A percentile compares a stretch with the other conserved stretches of the same genome.
Conservation (phyloP, 1,140 invertebrate species). For the Heliconius himera region DNA sequence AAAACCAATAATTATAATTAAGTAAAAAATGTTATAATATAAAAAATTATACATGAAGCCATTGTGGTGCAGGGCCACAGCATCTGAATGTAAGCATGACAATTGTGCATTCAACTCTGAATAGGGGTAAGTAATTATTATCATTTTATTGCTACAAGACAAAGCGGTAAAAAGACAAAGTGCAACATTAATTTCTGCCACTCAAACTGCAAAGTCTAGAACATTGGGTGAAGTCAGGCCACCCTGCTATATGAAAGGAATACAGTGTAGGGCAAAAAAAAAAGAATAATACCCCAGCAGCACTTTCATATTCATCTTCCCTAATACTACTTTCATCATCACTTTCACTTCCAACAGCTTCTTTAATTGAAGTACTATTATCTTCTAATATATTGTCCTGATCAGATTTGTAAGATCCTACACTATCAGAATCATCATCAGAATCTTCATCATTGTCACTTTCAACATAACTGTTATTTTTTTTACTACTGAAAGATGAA, state of each 20-base stretch:
- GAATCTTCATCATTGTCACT: slow-evolving; percentile 52
- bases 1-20: too few species aligned
- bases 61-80: too few species aligned
- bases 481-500: slow-evolving; percentile 76
- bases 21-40: background rate
- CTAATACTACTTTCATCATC: slow-evolving; percentile 28
- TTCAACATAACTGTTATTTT: slow-evolving; percentile 47
- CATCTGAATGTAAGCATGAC: too few species aligned
- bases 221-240: too few species aligned
- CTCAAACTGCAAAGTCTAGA: too few species aligned
- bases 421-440: slow-evolving; percentile 38
- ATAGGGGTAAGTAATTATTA: too few species aligned
- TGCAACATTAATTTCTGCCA: too few species aligned
- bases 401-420: slow-evolving; percentile 51
- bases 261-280: too few species aligned
- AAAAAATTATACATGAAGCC: background rate
- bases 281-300: background rate
- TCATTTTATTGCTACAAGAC: too few species aligned
- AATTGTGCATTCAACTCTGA: too few species aligned
- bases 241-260: too few species aligned
- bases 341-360: background rate
- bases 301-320: slow-evolving; percentile 28
- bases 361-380: background rate
- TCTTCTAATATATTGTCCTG: slow-evolving; percentile 17
- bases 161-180: too few species aligned